A percentile compares a stretch with the other conserved stretches of the same genome.
phyloP scores from a whole-genome alignment of 1,140 invertebrate species.

The Choristoneura fumiferana region DNA sequence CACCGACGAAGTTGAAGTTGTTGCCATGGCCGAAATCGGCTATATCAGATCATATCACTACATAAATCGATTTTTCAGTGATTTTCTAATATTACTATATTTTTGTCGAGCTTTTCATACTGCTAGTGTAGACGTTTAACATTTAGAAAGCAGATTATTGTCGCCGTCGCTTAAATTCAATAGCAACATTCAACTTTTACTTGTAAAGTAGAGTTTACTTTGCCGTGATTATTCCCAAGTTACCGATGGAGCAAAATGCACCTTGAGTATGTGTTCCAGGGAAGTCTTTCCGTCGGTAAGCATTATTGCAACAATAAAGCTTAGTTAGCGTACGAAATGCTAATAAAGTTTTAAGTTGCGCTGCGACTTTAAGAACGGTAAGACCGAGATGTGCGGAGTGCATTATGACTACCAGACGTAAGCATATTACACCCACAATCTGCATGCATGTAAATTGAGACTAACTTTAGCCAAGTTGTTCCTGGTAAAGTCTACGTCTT shows the following conservation, averaged over 20 bases:
- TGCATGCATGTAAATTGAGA: too few species aligned
- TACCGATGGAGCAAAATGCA: not conserved
- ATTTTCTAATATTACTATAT: too few species aligned
- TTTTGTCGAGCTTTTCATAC: not conserved
- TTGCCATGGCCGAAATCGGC: too few species aligned
- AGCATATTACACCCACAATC: too few species aligned
- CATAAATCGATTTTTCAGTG: too few species aligned
- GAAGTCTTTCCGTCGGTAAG: too few species aligned
- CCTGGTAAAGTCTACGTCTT: too few species aligned
- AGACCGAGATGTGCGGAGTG: not conserved
- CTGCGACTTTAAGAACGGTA: not conserved
- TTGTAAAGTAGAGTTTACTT: conserved; percentile 3
- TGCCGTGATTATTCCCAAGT: not conserved
- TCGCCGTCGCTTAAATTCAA: not conserved
- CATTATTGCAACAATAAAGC: conserved; percentile 17
- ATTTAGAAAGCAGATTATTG: conserved; percentile 17
- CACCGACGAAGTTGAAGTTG: too few species aligned
- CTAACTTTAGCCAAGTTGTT: too few species aligned
- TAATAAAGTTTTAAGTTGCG: conserved; percentile 17
- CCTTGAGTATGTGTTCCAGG: not conserved
- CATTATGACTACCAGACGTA: too few species aligned
- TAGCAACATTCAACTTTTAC: not conserved
- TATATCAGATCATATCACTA: too few species aligned
- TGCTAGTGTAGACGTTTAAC: conserved; percentile 2
- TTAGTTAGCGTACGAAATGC: conserved; percentile 15